Percentiles rank a stretch among this genome's conserved stretches.
Evolutionary conservation across 1,140 invertebrate genomes (phyloP).

Genomic region (Apis mellifera): Amel_HAv3.1 CM009939.2:3651001-3651500

Average conservation of each 20-base stretch:
- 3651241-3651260: slow-evolving; percentile 5
- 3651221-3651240: slow-evolving; percentile 5
- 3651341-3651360: slow-evolving; percentile 44
- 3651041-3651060: too few relatives aligned
- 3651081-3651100: too few relatives aligned
- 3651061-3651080: too few relatives aligned
- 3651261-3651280: slow-evolving; percentile 13
- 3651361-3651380: slow-evolving; percentile 49
- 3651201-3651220: background rate
- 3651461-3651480: background rate
- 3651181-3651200: background rate
- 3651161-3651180: background rate
- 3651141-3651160: background rate
- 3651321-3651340: slow-evolving; percentile 52
- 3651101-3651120: background rate
- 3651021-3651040: too few relatives aligned
- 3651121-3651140: background rate
- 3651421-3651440: background rate
- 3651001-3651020: too few relatives aligned
- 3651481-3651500: background rate
- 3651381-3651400: slow-evolving; percentile 63
- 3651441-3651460: slow-evolving; percentile 9
- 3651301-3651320: slow-evolving; percentile 16
- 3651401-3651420: slow-evolving; percentile 58
- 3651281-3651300: slow-evolving; percentile 38